Evolutionary conservation across 1,140 invertebrate species (phyloP).

Genomic region (Sminthurinus signatus): DNA sequence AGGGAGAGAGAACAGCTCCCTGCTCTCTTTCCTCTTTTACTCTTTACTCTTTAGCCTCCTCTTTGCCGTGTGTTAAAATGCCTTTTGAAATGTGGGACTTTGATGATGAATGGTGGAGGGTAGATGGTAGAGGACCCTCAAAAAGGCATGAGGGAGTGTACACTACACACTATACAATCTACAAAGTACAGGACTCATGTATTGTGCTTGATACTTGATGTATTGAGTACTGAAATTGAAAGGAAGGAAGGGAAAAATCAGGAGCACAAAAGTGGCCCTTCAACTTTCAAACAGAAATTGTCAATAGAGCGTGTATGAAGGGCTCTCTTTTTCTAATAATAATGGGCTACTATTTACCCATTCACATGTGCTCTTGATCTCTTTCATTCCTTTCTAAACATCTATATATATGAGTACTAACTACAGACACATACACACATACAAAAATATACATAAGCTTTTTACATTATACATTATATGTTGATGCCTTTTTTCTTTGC

Average conservation of each 20-base stretch:
- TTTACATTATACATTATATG: no score
- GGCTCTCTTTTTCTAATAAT: conserved; percentile 5
- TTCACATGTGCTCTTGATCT: background rate
- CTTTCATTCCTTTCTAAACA: no score
- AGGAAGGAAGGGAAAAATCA: background rate
- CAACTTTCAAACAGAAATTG: conserved; percentile 1
- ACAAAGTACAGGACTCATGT: background rate
- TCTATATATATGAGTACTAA: no score
- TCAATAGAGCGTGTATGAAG: conserved; percentile 12
- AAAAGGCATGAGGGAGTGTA: no score
- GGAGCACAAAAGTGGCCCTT: conserved; percentile 13
- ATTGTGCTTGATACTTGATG: background rate
- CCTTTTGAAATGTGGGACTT: background rate
- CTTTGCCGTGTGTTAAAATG: no score
- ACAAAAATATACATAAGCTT: no score
- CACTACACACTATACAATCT: background rate
- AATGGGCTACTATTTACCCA: background rate
- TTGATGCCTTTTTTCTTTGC: no score
- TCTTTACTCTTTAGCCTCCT: no score
- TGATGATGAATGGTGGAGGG: background rate
- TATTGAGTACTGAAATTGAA: background rate
- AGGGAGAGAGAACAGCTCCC: no score
- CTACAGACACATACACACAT: no score
- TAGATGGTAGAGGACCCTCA: background rate
- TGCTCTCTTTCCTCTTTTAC: no score